phyloP scores from a whole-genome alignment of 2,113 vertebrate genomes.

The Ondatra zibethicus region DNA sequence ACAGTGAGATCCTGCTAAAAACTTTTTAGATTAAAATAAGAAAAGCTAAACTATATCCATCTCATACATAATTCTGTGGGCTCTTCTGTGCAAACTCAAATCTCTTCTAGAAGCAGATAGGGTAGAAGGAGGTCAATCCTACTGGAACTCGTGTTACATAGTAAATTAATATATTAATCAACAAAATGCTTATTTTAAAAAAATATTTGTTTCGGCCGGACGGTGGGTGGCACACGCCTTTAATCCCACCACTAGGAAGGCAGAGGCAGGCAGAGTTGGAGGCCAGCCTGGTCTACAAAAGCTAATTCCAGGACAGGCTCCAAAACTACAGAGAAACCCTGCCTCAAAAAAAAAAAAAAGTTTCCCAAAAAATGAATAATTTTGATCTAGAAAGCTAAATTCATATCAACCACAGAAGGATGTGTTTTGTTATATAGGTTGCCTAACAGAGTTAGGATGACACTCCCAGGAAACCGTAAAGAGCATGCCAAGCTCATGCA shows the following conservation, averaged over 20 bases:
- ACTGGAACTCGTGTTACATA: slow-evolving; percentile 4
- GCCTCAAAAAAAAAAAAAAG: too few species aligned
- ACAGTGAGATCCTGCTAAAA: neutral
- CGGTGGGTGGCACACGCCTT: too few species aligned
- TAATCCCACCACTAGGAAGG: too few species aligned
- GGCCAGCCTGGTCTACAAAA: too few species aligned
- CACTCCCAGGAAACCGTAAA: slow-evolving; percentile 69
- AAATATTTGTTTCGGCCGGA: neutral
- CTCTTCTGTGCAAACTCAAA: slow-evolving; percentile 38
- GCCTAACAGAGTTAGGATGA: slow-evolving; percentile 67
- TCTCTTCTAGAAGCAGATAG: slow-evolving; percentile 1
- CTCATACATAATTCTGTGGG: neutral
- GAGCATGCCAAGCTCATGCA: neutral
- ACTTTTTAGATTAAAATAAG: neutral
- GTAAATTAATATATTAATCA: slow-evolving; percentile 42
- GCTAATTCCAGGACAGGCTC: too few species aligned
- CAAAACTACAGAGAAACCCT: too few species aligned
- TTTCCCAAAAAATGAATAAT: slow-evolving; percentile 30
- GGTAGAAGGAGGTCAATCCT: neutral
- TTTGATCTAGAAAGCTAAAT: slow-evolving; percentile 43
- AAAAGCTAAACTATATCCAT: neutral
- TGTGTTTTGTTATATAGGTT: slow-evolving; percentile 57
- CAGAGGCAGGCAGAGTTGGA: too few species aligned
- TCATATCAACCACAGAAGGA: slow-evolving; percentile 44
- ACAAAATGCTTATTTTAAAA: slow-evolving; percentile 59